Evolutionary conservation across 2,888 invertebrate species (phyloP), one percentile per base, ranked within the genome.

Genomic region (Schizotus pectinicornis): DNA sequence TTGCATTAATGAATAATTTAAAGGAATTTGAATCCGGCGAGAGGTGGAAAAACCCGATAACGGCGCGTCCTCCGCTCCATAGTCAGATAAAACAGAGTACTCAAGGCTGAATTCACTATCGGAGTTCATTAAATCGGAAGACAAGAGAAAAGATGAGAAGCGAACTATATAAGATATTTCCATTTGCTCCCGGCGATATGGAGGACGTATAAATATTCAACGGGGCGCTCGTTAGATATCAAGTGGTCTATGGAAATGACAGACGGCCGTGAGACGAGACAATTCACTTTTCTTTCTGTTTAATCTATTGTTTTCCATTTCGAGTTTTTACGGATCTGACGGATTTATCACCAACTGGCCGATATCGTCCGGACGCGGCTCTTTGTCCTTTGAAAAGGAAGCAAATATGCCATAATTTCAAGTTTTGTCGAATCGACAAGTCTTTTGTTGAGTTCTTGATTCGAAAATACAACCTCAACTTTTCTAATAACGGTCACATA

Each of bases 181-280:
- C 71, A 71, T 73, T 66, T 67, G 70, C 69, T 68, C 61, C 69
- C 68, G 62, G 65, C 67, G 69, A 71, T 71, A 69, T 73, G 70
- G 72, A 74, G 73, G 70, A 68, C 67, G 63, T 70, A 74, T 74
- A 74, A 74, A 74, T 74, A 74, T 74, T 73, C 74, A 74, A 70
- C 68, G 68, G 64, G 66, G 67, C 61, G 70, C 71, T 72, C 70
- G 72, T 74, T 74, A 74, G 71, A 72, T 71, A 72, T 72, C 73
- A 72, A 74, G 72, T 73, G 70, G 70, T 67, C 72, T 70, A 69
- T 74, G 72, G 71, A 73, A 74, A 72, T 73, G 62, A 65, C 65
- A 64, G 63, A 59, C 59, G 49, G 57, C 56, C 60, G 60, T 43
- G 35, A 55, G 50, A 11, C 11, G 36, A 45, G 53, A 43, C 56